Conservation (phyloP, 2,113 vertebrate genomes). For the Okapia johnstoni region DNA sequence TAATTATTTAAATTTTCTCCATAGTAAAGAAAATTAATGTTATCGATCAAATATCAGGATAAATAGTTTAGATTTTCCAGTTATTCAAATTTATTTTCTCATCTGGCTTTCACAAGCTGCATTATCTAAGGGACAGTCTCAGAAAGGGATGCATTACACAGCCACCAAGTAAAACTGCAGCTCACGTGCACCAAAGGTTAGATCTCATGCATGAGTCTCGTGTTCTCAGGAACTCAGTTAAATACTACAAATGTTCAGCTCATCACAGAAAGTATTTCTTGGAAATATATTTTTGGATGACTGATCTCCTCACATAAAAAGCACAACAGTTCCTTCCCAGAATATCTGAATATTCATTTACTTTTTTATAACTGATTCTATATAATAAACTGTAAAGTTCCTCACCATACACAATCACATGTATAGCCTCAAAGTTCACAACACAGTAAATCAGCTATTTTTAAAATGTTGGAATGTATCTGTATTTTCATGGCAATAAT, state of each 20-base stretch:
- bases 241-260: neutral
- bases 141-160: fast-evolving
- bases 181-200: neutral
- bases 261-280: neutral
- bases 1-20: neutral
- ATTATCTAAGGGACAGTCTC: neutral
- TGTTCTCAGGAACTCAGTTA: neutral
- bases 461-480: constrained; percentile 36
- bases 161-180: neutral
- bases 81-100: neutral
- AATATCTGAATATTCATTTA: constrained; percentile 27
- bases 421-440: neutral
- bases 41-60: neutral
- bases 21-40: neutral
- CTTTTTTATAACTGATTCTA: neutral
- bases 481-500: constrained; percentile 57
- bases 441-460: neutral
- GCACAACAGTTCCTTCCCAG: neutral
- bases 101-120: neutral
- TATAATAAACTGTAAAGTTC: constrained; percentile 7
- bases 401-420: neutral
- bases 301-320: constrained; percentile 12
- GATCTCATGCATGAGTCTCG: neutral
- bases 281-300: neutral
- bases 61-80: neutral